Percentiles rank a stretch among this genome's conserved stretches.
phyloP scores from a whole-genome alignment of 2,113 vertebrate genomes.

The Otis tarda region DNA sequence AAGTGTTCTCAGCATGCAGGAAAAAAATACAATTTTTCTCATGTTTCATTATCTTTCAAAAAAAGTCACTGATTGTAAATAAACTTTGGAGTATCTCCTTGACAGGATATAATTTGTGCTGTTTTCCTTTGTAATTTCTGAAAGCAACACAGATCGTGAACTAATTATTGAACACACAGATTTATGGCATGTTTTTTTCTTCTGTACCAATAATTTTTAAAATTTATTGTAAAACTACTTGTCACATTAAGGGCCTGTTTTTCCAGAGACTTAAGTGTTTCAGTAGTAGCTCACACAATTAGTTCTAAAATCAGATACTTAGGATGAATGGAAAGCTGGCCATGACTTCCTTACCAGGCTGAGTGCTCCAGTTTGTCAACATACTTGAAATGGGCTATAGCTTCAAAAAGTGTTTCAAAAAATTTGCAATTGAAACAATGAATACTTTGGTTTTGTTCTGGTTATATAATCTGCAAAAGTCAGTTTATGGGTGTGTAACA shows the following conservation, averaged over 20 bases:
- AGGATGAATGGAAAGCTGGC: not conserved
- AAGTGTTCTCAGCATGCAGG: not conserved
- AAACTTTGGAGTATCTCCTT: not conserved
- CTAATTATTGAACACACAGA: not conserved
- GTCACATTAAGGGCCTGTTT: not conserved
- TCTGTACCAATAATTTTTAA: not conserved
- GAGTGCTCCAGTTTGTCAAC: not conserved
- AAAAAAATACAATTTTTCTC: not conserved
- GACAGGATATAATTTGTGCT: slow-evolving; percentile 10
- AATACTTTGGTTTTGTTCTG: not conserved
- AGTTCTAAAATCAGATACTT: not conserved
- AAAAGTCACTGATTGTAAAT: not conserved
- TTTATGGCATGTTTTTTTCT: not conserved
- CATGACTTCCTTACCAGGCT: not conserved
- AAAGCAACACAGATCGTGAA: not conserved
- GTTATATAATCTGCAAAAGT: no score
- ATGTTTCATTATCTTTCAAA: not conserved
- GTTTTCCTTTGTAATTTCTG: not conserved
- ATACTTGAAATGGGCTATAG: not conserved
- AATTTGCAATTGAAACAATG: fast-evolving
- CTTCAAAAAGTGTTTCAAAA: not conserved
- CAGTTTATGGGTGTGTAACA: not conserved
- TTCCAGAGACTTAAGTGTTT: not conserved
- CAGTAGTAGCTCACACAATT: not conserved
- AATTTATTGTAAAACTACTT: not conserved